Evolutionary conservation across 2,113 vertebrate genomes (phyloP), one percentile per base, ranked within the genome.

Genomic region (Trinectes maculatus): DNA sequence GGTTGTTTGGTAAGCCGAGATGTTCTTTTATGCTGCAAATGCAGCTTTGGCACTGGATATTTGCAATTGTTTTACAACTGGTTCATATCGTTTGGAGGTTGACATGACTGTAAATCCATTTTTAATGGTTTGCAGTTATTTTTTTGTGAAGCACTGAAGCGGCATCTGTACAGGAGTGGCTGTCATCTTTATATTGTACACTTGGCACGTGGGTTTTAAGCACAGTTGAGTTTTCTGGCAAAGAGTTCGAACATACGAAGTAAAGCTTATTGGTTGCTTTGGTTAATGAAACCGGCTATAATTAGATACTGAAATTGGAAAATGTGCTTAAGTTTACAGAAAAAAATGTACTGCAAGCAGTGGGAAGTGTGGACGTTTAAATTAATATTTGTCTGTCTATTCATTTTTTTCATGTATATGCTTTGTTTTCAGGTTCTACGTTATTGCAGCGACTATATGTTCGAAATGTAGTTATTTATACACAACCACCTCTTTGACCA

Each of bases 1-100:
- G 73, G 75, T 77, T 81, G 46, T 69, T 82, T 71, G 87, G 89
- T 92, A 75, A 87, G 89, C 74, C 53, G 61, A 82, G 58, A 62
- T 62, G 29, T 72, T 83, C 43, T 79, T 67, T 72, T 71, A 44
- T 76, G 42, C 67, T 57, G 49, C 48, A 72, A 29, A 71, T 73
- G 42, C 53, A 43, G 54, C 33, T 56, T 18, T 18, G 36, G 59
- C 31, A 55, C 51, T 37, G 52, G 21, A 48, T 70, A 29, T 59
- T n/a, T 74, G 25, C 7, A 10, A 8, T 62, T 64, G 43, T n/a
- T 51, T 36, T 22, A 33, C 2, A 24, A 39, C 48, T 22, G 8
- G 33, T 60, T 37, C 49, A 19, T 51, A 26, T 25, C 51, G 54
- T 59, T 69, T 7, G 1, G 40, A 18, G 66, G 24, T 70, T 36